Conservation (phyloP, 2,888 invertebrate genomes). For the Heteropelma amictum region DNA sequence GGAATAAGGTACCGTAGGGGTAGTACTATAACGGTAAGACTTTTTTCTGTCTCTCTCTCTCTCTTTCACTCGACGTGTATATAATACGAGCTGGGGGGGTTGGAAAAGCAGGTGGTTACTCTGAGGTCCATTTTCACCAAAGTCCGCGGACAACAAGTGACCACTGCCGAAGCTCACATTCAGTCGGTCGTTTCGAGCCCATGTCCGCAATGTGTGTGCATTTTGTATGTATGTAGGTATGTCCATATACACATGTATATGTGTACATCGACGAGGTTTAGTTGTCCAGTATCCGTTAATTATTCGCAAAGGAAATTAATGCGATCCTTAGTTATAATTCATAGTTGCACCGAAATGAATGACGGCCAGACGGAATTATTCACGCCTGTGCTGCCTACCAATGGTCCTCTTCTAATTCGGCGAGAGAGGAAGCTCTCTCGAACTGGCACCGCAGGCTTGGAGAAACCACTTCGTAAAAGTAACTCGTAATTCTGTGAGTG, state of each 20-base stretch:
- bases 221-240: neutral
- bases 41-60: neutral
- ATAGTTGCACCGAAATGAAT: slow-evolving; percentile 68
- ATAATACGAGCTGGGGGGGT: slow-evolving; percentile 12
- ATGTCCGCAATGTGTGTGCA: no score
- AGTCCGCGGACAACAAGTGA: slow-evolving; percentile 59
- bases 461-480: slow-evolving; percentile 4
- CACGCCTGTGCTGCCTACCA: slow-evolving; percentile 64
- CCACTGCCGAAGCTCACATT: slow-evolving; percentile 65
- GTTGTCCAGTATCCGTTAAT: slow-evolving; percentile 70
- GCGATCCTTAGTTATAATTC: slow-evolving; percentile 70
- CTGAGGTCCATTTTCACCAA: slow-evolving; percentile 19
- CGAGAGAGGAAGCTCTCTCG: neutral
- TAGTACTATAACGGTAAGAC: slow-evolving; percentile 22
- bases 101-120: slow-evolving; percentile 30
- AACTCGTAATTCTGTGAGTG: slow-evolving; percentile 32
- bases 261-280: slow-evolving; percentile 61
- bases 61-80: neutral
- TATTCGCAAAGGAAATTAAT: slow-evolving; percentile 75
- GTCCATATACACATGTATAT: neutral
- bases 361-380: slow-evolving; percentile 71
- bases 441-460: slow-evolving; percentile 4
- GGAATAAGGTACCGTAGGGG: slow-evolving; percentile 20
- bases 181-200: slow-evolving; percentile 31
- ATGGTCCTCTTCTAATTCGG: neutral